A percentile compares a stretch with the other conserved stretches of the same genome.
phyloP scores from a whole-genome alignment of 2,888 invertebrate genomes.

The Argyresthia albistria region DNA sequence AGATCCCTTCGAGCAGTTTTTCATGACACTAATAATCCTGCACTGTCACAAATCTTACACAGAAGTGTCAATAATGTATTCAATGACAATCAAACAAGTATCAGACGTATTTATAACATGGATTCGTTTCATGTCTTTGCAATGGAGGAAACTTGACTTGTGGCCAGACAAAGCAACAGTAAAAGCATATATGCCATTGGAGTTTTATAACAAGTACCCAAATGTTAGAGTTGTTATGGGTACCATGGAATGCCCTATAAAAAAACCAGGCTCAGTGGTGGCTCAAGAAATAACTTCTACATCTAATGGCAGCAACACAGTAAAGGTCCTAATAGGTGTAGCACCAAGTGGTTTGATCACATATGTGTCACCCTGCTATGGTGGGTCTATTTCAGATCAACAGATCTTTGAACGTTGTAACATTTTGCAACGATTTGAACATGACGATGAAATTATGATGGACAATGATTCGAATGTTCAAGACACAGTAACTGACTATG shows the following conservation, averaged over 20 bases:
- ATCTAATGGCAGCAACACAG: not conserved
- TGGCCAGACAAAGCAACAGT: not conserved
- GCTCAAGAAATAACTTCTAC: constrained; percentile 1
- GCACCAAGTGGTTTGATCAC: not conserved
- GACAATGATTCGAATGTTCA: constrained; percentile 8
- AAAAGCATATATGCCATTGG: not conserved
- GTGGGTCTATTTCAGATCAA: constrained; percentile 6
- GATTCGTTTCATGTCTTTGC: constrained; percentile 1
- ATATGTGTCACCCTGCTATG: constrained; percentile 2
- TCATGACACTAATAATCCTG: not conserved
- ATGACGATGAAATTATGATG: constrained; percentile 7
- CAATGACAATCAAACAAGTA: not conserved
- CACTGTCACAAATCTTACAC: constrained; percentile 1
- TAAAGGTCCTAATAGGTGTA: not conserved
- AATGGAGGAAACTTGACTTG: not conserved
- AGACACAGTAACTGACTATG: constrained; percentile 6
- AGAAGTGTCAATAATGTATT: constrained; percentile 2
- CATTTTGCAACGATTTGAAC: not conserved
- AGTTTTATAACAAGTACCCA: not conserved
- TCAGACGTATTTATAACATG: constrained; percentile 2
- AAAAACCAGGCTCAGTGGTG: not conserved
- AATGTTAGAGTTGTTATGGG: not conserved
- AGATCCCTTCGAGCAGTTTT: not conserved
- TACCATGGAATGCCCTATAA: not conserved
- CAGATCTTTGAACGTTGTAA: constrained; percentile 8